phyloP scores from a whole-genome alignment of 2,113 vertebrate species.

The Saimiri boliviensis region DNA sequence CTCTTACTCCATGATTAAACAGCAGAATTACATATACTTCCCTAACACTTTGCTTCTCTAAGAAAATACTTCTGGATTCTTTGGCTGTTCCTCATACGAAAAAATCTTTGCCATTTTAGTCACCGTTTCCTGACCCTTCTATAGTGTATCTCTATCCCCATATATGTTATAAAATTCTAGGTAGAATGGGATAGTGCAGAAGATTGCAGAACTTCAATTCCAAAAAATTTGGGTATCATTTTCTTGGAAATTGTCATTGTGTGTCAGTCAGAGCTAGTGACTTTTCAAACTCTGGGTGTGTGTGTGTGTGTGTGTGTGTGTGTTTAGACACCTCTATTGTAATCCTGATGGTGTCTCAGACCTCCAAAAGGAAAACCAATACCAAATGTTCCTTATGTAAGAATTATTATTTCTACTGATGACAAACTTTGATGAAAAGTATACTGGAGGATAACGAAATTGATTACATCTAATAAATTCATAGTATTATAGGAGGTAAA shows the following conservation, averaged over 20 bases:
- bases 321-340: background rate
- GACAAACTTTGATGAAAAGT: background rate
- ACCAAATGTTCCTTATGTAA: background rate
- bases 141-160: background rate
- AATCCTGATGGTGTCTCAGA: background rate
- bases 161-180: background rate
- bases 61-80: background rate
- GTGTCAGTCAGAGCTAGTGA: background rate
- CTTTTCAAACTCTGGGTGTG: background rate
- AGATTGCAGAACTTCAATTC: background rate
- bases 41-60: background rate
- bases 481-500: background rate
- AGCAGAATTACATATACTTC: background rate
- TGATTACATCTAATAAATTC: background rate
- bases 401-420: background rate
- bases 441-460: background rate
- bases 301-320: background rate
- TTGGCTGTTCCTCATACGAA: background rate
- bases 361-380: background rate
- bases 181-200: background rate
- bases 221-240: background rate
- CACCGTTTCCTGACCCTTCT: background rate
- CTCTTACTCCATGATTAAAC: background rate
- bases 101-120: background rate
- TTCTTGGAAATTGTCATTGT: background rate